Conservation (phyloP, 2,113 vertebrate species). For the Dermatemys mawii region DNA sequence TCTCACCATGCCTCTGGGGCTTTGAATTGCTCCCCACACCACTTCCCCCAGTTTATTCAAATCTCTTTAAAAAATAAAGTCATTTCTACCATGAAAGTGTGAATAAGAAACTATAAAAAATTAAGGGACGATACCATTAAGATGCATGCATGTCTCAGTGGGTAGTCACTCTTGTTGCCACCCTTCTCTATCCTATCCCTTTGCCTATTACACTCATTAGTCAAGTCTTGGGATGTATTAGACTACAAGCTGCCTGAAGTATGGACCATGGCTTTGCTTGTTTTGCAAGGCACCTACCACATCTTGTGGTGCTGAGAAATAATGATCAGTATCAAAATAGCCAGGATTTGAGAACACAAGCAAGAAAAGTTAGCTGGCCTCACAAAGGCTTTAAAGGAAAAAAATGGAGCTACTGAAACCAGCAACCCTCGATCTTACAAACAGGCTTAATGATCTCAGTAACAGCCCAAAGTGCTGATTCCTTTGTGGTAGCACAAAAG, state of each 20-base stretch:
- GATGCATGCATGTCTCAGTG: not conserved
- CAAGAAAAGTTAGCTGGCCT: not conserved
- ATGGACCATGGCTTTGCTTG: not conserved
- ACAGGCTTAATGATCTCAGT: not conserved
- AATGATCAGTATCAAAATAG: not conserved
- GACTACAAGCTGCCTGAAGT: not conserved
- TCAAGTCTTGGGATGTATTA: not conserved
- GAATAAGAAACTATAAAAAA: not conserved
- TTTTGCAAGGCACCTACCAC: not conserved
- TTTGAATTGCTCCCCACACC: not conserved
- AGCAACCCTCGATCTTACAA: not conserved
- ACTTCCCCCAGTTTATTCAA: not conserved
- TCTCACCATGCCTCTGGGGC: accelerated
- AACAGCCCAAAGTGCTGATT: not conserved
- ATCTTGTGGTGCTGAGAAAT: not conserved
- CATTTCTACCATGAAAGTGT: not conserved
- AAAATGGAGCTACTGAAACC: not conserved
- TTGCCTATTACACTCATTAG: not conserved
- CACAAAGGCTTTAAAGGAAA: not conserved
- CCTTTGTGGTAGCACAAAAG: not conserved
- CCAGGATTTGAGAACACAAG: not conserved
- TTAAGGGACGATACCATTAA: not conserved
- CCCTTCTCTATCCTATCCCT: not conserved
- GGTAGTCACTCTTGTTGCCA: not conserved
- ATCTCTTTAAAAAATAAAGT: not conserved